These are phyloP conservation scores for Tragelaphus imberbis DNA, from an alignment of 2,113 vertebrate genomes.

Conservation along the genomic window DNA sequence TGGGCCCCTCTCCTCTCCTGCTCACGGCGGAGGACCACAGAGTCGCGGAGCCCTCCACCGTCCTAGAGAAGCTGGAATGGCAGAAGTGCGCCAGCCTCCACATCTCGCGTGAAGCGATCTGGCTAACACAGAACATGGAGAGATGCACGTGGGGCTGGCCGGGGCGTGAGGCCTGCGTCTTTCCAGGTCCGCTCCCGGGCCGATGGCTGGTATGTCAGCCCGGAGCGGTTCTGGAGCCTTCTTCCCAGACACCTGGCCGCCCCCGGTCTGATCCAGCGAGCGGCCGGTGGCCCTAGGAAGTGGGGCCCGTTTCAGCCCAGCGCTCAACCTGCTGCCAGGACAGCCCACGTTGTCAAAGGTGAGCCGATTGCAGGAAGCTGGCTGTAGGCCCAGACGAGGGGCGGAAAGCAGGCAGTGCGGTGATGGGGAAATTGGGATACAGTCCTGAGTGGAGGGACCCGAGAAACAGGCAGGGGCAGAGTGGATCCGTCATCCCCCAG, in stretches of 20 bases:
- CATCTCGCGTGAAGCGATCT: accelerated
- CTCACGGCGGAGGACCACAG: background rate
- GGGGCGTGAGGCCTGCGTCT: background rate
- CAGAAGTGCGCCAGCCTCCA: accelerated
- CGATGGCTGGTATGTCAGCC: accelerated
- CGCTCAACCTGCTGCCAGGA: background rate
- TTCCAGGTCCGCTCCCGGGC: accelerated
- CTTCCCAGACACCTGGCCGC: background rate
- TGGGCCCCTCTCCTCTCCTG: background rate
- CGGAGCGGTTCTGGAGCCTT: background rate
- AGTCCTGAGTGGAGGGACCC: background rate
- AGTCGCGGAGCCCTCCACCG: background rate
- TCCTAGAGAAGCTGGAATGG: conserved; percentile 4
- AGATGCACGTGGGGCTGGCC: background rate
- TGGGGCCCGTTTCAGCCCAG: background rate
- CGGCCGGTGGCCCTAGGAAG: background rate
- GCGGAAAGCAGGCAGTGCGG: background rate
- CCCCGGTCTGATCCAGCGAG: accelerated
- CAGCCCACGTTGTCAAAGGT: background rate
- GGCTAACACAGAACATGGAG: accelerated
- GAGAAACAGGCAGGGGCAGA: background rate
- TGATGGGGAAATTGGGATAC: background rate
- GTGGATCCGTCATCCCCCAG: background rate
- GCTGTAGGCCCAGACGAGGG: background rate
- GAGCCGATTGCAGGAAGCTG: background rate